phyloP scores from a whole-genome alignment of 2,797 vertebrate genomes.

The Sebastes cheni region DNA sequence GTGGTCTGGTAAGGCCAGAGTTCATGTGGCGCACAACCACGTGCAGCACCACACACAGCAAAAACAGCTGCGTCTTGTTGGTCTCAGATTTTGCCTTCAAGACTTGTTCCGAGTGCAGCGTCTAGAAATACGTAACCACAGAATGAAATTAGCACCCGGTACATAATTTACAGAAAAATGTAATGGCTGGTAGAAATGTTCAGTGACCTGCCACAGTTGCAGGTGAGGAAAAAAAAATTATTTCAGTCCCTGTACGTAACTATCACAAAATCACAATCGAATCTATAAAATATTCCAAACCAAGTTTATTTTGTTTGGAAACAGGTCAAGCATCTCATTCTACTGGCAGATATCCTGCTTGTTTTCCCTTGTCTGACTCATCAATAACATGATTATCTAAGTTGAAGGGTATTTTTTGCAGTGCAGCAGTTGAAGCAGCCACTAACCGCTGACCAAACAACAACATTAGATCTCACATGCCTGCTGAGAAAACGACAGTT shows the following conservation, averaged over 20 bases:
- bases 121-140: neutral
- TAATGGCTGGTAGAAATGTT: no score
- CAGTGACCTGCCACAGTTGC: no score
- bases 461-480: neutral
- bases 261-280: neutral
- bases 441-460: constrained; percentile 1
- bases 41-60: constrained; percentile 43
- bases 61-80: constrained; percentile 33
- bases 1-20: constrained; percentile 59
- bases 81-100: neutral
- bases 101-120: neutral
- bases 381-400: neutral
- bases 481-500: constrained; percentile 7
- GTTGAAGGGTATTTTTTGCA: neutral
- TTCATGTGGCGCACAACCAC: constrained; percentile 54
- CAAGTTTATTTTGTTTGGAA: neutral
- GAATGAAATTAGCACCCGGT: no score
- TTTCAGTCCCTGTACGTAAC: neutral
- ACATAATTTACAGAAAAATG: no score
- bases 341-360: neutral
- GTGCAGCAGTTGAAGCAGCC: neutral
- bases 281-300: neutral
- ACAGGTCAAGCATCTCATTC: neutral
- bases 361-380: neutral
- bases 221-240: no score